Percentiles rank a stretch among this genome's conserved stretches.
Evolutionary conservation across 1,140 invertebrate genomes (phyloP).

Genomic region (Polypedilum vanderplanki): DNA sequence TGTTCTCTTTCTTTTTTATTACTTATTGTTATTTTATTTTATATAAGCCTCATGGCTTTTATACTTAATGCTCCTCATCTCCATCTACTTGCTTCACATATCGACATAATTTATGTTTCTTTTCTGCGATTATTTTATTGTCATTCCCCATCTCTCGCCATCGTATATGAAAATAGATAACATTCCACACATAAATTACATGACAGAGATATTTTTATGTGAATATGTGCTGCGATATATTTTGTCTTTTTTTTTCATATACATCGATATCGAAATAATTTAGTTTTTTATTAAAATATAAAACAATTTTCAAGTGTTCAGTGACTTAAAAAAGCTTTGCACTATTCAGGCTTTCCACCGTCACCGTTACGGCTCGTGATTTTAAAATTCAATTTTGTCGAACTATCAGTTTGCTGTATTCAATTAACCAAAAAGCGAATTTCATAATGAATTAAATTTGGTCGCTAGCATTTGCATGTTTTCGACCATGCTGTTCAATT

Average conservation of each 20-base stretch:
- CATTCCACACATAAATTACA: conserved; percentile 12
- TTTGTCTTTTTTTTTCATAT: neutral
- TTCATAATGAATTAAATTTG: conserved; percentile 1
- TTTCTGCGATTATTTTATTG: conserved; percentile 19
- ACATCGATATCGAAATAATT: neutral
- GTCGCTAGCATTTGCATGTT: neutral
- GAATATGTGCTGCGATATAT: no score
- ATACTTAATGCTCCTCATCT: neutral
- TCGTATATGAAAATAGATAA: neutral
- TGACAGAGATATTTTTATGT: conserved; percentile 3
- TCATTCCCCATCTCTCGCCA: conserved; percentile 15
- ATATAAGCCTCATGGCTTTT: conserved; percentile 17
- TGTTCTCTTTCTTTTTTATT: neutral
- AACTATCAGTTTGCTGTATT: conserved; percentile 5
- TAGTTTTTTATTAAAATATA: neutral
- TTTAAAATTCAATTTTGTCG: neutral
- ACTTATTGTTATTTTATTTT: conserved; percentile 10
- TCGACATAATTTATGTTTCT: conserved; percentile 16
- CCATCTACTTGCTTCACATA: neutral
- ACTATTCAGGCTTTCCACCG: neutral
- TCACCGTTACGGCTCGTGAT: neutral
- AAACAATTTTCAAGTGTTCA: neutral
- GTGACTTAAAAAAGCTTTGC: neutral
- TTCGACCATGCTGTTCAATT: neutral
- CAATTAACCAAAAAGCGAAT: conserved; percentile 18